Evolutionary conservation across 2,797 vertebrate species (phyloP), one percentile per base, ranked within the genome.

Genomic region (Pseudochaenichthys georgianus): DNA sequence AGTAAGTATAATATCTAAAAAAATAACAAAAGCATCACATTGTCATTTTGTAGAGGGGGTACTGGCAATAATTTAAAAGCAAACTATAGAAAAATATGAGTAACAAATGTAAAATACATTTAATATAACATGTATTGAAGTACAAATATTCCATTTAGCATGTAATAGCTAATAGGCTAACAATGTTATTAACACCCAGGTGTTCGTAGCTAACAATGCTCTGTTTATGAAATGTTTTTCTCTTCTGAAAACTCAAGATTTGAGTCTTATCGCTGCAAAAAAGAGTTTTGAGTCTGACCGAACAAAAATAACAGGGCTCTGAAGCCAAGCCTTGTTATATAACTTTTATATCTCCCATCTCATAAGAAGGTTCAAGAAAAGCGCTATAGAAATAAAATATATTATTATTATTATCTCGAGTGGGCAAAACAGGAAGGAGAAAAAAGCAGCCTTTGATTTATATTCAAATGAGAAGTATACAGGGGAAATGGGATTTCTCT

Each of bases 401-500:
- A 23, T 23, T 23, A 23, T 23, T 2, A 23, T 23, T 23, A 23
- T 23, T 2, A 23, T 23, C 23, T 28, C 23, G 75, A 84, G 74
- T 41, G 58, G 23, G 72, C 51, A 67, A 82, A 87, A 84, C 75
- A 78, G 70, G 78, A 75, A 78, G 64, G 54, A 51, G 28, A 42
- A 51, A 16, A 21, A 51, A 83, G 47, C 75, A 72, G 70, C 73
- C 68, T 86, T 80, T 88, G 88, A 90, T 92, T 88, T 91, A 89
- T 86, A 91, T 90, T 90, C 85, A 91, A 90, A 90, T 91, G 87
- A 89, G 86, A 77, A 74, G 81, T 87, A 85, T 87, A 88, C 79
- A 80, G 65, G 73, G 89, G 91, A 89, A 93, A 93, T 90, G 90
- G 89, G 90, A 91, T 91, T 92, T 84, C 75, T 78, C 79, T 90